Conservation (phyloP, 2,888 invertebrate genomes). For the Zonitis immaculata region DNA sequence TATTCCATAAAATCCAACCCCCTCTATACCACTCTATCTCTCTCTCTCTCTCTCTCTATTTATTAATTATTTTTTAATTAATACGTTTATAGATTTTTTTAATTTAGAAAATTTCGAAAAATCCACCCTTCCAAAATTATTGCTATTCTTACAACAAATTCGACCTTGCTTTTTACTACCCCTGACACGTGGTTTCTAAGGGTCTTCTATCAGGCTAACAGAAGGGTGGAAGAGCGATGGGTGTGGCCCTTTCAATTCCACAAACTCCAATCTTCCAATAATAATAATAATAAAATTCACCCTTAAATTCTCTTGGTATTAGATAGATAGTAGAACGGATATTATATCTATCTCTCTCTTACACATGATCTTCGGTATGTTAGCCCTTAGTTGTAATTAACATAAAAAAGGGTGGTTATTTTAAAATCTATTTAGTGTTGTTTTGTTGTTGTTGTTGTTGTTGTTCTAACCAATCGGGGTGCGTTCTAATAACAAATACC, state of each 20-base stretch:
- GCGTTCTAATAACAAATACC: too few relatives aligned
- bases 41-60: background rate
- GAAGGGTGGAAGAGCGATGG: constrained; percentile 30
- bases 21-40: background rate
- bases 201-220: constrained; percentile 38
- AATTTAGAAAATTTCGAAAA: too few relatives aligned
- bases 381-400: background rate
- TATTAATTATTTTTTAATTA: background rate
- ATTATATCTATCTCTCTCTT: background rate
- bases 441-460: too few relatives aligned
- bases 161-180: constrained; percentile 11
- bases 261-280: too few relatives aligned
- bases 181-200: constrained; percentile 35
- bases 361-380: too few relatives aligned
- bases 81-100: too few relatives aligned
- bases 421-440: too few relatives aligned
- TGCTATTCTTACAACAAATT: background rate
- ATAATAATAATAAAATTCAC: too few relatives aligned
- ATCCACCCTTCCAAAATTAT: background rate
- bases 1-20: background rate
- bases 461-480: too few relatives aligned
- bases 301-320: background rate
- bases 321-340: too few relatives aligned
- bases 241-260: constrained; percentile 32
- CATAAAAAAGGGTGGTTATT: background rate